Conservation (phyloP, 2,113 vertebrate genomes). For the Melanotaenia duboulayi region DNA sequence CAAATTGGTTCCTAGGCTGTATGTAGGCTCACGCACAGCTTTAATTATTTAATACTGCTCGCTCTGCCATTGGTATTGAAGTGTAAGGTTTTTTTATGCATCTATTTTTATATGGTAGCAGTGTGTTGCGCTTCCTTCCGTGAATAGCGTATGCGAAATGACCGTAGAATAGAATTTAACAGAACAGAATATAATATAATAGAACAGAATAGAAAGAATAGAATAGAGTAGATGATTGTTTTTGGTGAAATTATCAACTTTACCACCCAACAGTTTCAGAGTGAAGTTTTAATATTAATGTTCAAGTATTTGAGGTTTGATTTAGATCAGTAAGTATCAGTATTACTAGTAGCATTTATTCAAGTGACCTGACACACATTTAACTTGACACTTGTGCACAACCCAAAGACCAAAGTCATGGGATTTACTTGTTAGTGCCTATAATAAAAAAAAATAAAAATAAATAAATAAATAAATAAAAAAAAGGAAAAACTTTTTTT, state of each 20-base stretch:
- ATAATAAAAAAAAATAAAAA: no score
- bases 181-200: no score
- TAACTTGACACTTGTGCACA: not conserved
- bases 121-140: not conserved
- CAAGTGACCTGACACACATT: not conserved
- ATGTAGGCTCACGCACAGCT: slow-evolving; percentile 63
- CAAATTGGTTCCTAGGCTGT: slow-evolving; percentile 62
- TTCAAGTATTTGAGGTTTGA: not conserved
- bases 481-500: no score
- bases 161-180: no score
- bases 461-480: no score
- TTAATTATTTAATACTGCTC: slow-evolving; percentile 62
- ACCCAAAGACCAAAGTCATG: no score
- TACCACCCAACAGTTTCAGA: not conserved
- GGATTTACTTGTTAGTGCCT: not conserved
- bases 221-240: no score
- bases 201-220: no score
- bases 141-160: no score
- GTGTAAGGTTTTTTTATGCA: slow-evolving; percentile 9
- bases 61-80: slow-evolving; percentile 23
- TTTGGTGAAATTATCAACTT: slow-evolving; percentile 21
- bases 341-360: not conserved
- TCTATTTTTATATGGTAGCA: slow-evolving; percentile 8
- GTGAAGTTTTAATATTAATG: not conserved
- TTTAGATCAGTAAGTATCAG: slow-evolving; percentile 32